Percentiles rank a stretch among this genome's conserved stretches.
phyloP scores from a whole-genome alignment of 2,888 invertebrate species.

The Torymus tubicola region DNA sequence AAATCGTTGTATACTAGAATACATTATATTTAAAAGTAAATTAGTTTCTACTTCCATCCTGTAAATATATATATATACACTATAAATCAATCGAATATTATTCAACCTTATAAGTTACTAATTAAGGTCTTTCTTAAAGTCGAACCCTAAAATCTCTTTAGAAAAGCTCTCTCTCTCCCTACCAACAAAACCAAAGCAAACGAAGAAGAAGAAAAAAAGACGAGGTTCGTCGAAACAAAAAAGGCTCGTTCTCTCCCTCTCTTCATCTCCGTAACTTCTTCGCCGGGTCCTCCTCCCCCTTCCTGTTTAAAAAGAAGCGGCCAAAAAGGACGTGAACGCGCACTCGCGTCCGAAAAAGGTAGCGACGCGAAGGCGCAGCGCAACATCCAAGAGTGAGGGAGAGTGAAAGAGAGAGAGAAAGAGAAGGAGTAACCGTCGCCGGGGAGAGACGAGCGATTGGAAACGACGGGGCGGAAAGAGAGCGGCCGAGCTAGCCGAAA shows the following conservation, averaged over 20 bases:
- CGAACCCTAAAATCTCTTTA: too few relatives aligned
- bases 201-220: background rate
- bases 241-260: background rate
- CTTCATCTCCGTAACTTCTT: slow-evolving; percentile 2
- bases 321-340: background rate
- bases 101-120: background rate
- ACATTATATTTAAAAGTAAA: too few relatives aligned
- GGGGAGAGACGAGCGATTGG: slow-evolving; percentile 31
- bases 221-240: background rate
- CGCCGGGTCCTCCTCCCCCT: background rate
- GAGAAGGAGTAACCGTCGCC: background rate
- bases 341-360: background rate
- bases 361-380: too few relatives aligned
- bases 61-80: too few relatives aligned
- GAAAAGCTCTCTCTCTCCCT: background rate
- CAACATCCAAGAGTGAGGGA: background rate
- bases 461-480: slow-evolving; percentile 49
- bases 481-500: slow-evolving; percentile 4
- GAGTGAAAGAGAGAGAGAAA: slow-evolving; percentile 1
- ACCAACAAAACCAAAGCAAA: slow-evolving; percentile 4
- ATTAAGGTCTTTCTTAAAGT: too few relatives aligned
- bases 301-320: slow-evolving; percentile 1
- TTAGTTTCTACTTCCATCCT: too few relatives aligned
- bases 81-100: background rate
- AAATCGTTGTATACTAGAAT: too few relatives aligned